A percentile compares a stretch with the other conserved stretches of the same genome.
These are phyloP conservation scores for Busseola fusca DNA, from an alignment of 2,888 invertebrate species.

Conservation along the genomic window DNA sequence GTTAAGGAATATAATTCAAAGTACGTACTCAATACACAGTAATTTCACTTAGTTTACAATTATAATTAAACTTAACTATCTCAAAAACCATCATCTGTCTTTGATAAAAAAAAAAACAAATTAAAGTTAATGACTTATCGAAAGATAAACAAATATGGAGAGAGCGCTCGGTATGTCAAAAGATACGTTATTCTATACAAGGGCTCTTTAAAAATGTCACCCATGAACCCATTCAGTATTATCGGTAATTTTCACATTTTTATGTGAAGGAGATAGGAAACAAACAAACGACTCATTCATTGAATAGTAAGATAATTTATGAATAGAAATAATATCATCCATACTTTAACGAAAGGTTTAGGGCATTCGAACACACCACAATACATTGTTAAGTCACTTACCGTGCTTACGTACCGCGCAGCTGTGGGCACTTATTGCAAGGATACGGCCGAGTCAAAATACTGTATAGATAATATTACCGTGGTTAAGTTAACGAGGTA, in stretches of 20 bases:
- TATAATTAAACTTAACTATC: neutral
- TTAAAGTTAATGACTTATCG: slow-evolving; percentile 44
- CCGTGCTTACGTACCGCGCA: no score
- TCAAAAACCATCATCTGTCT: slow-evolving; percentile 7
- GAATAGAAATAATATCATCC: slow-evolving; percentile 29
- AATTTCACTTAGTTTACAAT: neutral
- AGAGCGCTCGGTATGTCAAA: slow-evolving; percentile 56
- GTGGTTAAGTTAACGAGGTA: neutral
- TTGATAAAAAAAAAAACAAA: slow-evolving; percentile 28
- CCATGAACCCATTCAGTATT: slow-evolving; percentile 58
- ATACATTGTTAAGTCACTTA: neutral
- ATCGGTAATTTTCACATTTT: slow-evolving; percentile 52
- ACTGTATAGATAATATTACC: no score
- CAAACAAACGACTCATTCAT: slow-evolving; percentile 41
- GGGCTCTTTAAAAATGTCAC: slow-evolving; percentile 57
- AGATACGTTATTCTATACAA: slow-evolving; percentile 54
- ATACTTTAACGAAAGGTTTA: neutral
- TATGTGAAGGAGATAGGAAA: slow-evolving; percentile 50
- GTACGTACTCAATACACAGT: neutral
- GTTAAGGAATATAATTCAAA: neutral
- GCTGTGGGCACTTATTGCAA: no score
- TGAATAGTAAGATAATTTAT: slow-evolving; percentile 27
- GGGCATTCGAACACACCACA: neutral
- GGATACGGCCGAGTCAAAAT: no score
- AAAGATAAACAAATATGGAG: slow-evolving; percentile 54